These are phyloP conservation scores for Hedychridium roseum DNA, from an alignment of 2,888 invertebrate genomes.

Conservation along the genomic window DNA sequence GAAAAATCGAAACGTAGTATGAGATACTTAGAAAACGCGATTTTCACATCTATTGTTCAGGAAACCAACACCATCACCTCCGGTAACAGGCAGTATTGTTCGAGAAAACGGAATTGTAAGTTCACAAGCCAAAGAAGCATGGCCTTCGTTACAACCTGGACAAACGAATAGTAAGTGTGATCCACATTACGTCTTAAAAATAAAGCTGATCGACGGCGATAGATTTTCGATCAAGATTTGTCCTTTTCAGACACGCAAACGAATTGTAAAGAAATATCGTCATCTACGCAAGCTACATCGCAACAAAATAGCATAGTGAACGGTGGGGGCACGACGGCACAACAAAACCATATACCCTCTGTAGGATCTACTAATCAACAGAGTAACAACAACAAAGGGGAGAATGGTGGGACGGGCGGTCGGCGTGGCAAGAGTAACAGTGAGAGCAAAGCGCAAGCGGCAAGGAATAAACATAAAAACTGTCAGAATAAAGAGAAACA, in stretches of 20 bases:
- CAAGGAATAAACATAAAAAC: slow-evolving; percentile 67
- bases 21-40: too few species aligned
- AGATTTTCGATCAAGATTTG: too few species aligned
- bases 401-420: slow-evolving; percentile 56
- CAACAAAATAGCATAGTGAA: slow-evolving; percentile 39
- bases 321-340: slow-evolving; percentile 44
- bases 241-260: slow-evolving; percentile 48
- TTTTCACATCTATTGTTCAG: slow-evolving; percentile 35
- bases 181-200: neutral
- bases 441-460: slow-evolving; percentile 65
- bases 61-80: slow-evolving; percentile 66
- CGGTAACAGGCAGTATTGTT: slow-evolving; percentile 58
- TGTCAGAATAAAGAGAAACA: slow-evolving; percentile 62
- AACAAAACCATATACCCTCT: slow-evolving; percentile 39
- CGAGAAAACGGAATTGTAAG: slow-evolving; percentile 57
- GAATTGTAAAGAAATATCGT: slow-evolving; percentile 56
- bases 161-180: slow-evolving; percentile 54
- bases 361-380: slow-evolving; percentile 37
- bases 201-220: too few species aligned
- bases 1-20: too few species aligned
- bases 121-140: slow-evolving; percentile 73
- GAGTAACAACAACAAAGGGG: slow-evolving; percentile 64
- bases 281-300: slow-evolving; percentile 45
- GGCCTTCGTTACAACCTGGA: slow-evolving; percentile 69
- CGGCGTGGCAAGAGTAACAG: slow-evolving; percentile 60